These are phyloP conservation scores for Micronycteris hirsuta DNA, from an alignment of 2,113 vertebrate species.

Conservation along the genomic window DNA sequence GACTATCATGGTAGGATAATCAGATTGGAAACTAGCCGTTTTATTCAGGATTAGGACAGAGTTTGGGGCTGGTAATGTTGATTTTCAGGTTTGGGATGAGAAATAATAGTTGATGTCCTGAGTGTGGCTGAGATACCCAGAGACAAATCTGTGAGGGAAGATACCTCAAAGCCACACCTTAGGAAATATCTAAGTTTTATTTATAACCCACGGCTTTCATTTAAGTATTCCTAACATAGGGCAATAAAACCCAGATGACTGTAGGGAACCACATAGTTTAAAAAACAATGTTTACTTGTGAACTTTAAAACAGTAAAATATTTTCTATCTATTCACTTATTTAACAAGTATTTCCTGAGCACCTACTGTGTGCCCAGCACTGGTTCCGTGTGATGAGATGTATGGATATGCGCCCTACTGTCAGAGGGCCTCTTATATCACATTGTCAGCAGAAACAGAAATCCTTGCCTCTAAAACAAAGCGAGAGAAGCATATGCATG, in stretches of 20 bases:
- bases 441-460: background rate
- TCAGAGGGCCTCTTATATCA: background rate
- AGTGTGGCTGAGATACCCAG: background rate
- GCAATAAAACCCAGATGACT: background rate
- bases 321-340: background rate
- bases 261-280: background rate
- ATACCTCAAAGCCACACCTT: background rate
- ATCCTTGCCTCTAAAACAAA: background rate
- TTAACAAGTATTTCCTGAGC: background rate
- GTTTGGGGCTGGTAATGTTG: background rate
- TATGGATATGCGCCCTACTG: fast-evolving
- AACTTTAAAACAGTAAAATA: background rate
- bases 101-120: background rate
- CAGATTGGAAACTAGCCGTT: background rate
- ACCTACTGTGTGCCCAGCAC: background rate
- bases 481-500: background rate
- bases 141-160: background rate
- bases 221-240: background rate
- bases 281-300: background rate
- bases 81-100: background rate
- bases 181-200: background rate
- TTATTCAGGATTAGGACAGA: background rate
- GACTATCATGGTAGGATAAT: background rate
- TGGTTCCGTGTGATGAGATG: background rate
- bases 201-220: background rate